phyloP scores from a whole-genome alignment of 2,797 vertebrate species.

The Sebastes minor region DNA sequence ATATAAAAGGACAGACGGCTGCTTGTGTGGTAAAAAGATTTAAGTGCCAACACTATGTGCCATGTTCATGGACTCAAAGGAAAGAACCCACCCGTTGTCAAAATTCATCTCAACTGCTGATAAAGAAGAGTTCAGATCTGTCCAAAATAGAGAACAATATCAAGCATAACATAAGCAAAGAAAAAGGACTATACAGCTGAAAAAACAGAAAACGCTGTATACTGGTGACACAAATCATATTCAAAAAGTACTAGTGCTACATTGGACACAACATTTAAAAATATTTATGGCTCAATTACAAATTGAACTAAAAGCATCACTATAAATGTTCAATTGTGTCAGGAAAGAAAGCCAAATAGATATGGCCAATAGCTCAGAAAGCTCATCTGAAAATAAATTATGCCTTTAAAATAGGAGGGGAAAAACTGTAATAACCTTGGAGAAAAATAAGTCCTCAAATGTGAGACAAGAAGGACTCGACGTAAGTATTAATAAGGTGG shows the following conservation, averaged over 20 bases:
- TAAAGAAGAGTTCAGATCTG: neutral
- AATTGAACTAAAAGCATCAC: neutral
- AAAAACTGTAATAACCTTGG: neutral
- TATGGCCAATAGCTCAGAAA: neutral
- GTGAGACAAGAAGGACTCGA: neutral
- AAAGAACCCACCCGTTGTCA: neutral
- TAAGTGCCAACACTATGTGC: neutral
- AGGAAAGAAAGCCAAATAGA: neutral
- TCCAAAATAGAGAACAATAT: neutral
- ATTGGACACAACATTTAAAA: neutral
- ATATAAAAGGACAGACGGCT: neutral
- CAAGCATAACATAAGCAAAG: neutral
- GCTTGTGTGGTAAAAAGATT: neutral
- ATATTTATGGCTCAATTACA: neutral
- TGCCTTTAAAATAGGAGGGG: neutral
- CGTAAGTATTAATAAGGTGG: neutral
- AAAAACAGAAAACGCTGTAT: neutral
- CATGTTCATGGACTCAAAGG: neutral
- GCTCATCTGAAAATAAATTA: neutral
- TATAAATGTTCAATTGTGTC: neutral
- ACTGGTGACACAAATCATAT: neutral
- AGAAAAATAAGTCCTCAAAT: neutral
- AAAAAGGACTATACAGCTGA: neutral
- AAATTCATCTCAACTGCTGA: neutral
- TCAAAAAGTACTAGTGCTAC: neutral